Evolutionary conservation across 2,888 invertebrate species (phyloP), one percentile per base, ranked within the genome.

Genomic region (Drosophila vallismaia): DNA sequence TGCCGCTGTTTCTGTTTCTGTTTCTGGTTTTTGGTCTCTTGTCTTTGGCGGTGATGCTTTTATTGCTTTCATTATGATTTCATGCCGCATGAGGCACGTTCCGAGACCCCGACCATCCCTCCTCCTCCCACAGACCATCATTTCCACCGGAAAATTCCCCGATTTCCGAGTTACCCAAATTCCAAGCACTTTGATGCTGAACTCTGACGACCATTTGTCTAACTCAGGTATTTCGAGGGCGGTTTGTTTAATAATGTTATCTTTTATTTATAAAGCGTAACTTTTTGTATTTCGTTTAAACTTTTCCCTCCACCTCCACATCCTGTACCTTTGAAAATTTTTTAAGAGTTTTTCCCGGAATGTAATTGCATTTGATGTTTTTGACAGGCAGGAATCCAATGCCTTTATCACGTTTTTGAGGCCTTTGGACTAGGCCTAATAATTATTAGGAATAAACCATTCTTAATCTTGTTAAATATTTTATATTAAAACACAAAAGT

Each of bases 31-130:
- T 56, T 58, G 68, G 24, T 19, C 24, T 60, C 77, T 70, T 72
- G 36, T 77, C 40, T 42, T 8, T 44, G 44, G 3, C 24, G 44
- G 24, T 44, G 44, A 44, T 44, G 44, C 44, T 44, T 44, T 44
- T 66, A 77, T 75, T 84, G 69, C 77, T 86, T 86, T 84, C 85
- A 84, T 87, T 84, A 84, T 79, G 82, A 86, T 81, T 86, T 86
- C 76, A 86, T 78, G 80, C 71, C 74, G 83, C 76, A 60, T 70
- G 68, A 67, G 48, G 80, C 86, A 81, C 86, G 81, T 81, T 79
- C 71, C 28, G 28, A 51, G 19, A n/a, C 29, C 48, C 29, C 48
- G 7, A 3, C 3, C 0, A 1, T 46, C 28, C 28, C 12, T 10
- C 29, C 28, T 10, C 19, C 49, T 12, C 28, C 24, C 3, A 28